Conservation (phyloP, 2,888 invertebrate genomes). For the Drosophila helvetica region DNA sequence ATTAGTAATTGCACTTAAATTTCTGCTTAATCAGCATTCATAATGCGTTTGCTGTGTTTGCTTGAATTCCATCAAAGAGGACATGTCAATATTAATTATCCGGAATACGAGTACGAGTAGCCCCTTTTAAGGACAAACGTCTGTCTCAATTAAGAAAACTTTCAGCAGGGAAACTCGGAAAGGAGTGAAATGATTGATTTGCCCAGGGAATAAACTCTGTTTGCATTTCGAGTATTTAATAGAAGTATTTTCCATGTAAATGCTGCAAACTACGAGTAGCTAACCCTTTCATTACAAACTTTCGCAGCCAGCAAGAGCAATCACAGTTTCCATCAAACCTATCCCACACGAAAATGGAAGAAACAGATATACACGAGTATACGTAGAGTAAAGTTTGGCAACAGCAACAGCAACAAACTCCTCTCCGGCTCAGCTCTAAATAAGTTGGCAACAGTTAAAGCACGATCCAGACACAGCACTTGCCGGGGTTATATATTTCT, state of each 20-base stretch:
- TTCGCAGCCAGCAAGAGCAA: conserved; percentile 34
- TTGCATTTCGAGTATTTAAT: neutral
- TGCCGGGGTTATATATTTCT: conserved; percentile 48
- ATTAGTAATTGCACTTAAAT: conserved; percentile 26
- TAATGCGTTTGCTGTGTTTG: conserved; percentile 47
- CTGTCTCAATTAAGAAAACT: conserved; percentile 20
- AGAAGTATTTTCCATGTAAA: neutral
- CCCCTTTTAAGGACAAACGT: conserved; percentile 13
- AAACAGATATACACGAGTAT: conserved; percentile 4
- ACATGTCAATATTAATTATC: conserved; percentile 52
- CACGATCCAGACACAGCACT: conserved; percentile 48
- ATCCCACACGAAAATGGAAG: conserved; percentile 10
- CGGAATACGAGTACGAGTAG: conserved; percentile 1
- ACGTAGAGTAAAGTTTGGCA: conserved; percentile 47
- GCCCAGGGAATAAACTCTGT: conserved; percentile 6
- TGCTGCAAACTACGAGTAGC: neutral
- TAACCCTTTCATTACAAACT: conserved; percentile 21
- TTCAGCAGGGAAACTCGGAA: conserved; percentile 10
- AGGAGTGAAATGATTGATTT: conserved; percentile 19
- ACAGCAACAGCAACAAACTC: conserved; percentile 25
- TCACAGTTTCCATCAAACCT: conserved; percentile 58
- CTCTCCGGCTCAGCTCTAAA: conserved; percentile 19
- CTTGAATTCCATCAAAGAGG: conserved; percentile 38
- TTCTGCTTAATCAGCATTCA: conserved; percentile 30
- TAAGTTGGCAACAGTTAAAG: conserved; percentile 69